Conservation (phyloP, 2,797 vertebrate species). For the Tokudaia muenninki region DNA sequence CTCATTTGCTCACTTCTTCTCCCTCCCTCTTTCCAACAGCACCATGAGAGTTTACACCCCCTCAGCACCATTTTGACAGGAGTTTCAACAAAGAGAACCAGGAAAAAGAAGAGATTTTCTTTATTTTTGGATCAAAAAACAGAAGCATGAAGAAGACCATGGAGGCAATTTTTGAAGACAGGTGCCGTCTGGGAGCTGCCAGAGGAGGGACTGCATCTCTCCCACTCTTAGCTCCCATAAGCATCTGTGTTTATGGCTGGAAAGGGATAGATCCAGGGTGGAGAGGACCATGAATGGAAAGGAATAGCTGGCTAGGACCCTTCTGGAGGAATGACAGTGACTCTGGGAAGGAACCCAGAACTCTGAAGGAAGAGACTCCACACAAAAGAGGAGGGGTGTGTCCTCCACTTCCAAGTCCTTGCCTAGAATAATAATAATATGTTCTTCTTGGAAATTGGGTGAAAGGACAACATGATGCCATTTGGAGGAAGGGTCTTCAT, state of each 20-base stretch:
- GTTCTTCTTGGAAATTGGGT: neutral
- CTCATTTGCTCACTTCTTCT: neutral
- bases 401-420: neutral
- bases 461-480: neutral
- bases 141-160: conserved; percentile 60
- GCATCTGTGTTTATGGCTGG: neutral
- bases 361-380: neutral
- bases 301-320: neutral
- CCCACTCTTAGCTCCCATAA: neutral
- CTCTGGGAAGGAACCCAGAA: neutral
- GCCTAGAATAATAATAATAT: neutral
- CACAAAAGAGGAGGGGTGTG: neutral
- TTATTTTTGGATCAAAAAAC: conserved; percentile 64
- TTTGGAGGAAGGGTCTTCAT: neutral
- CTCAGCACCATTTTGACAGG: conserved; percentile 61
- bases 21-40: neutral
- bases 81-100: conserved; percentile 60
- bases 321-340: neutral
- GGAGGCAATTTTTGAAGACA: conserved; percentile 63
- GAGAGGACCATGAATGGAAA: neutral
- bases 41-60: neutral
- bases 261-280: neutral
- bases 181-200: conserved; percentile 60
- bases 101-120: conserved; percentile 56
- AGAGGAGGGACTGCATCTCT: neutral